Evolutionary conservation across 1,140 invertebrate genomes (phyloP).

Genomic region (Pseudomyrmex gracilis): DNA sequence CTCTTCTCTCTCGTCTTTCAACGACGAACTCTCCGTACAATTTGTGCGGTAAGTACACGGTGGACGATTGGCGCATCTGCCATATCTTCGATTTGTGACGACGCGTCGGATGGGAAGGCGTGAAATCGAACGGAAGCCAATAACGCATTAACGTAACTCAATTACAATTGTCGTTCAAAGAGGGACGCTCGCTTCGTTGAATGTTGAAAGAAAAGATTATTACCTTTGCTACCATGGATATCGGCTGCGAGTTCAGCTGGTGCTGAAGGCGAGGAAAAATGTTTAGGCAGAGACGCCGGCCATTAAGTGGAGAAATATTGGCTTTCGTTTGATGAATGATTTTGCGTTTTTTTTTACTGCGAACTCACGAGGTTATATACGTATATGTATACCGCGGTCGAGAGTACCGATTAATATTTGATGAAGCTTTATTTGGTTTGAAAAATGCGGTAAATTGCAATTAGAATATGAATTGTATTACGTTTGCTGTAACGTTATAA

Average conservation of each 20-base stretch:
- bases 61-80: constrained; percentile 69
- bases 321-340: constrained; percentile 44
- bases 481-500: background rate
- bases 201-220: constrained; percentile 52
- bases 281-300: constrained; percentile 40
- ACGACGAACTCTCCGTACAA: constrained; percentile 52
- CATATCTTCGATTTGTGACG: constrained; percentile 41
- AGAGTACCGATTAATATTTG: constrained; percentile 31
- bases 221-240: constrained; percentile 2
- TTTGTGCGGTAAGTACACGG: constrained; percentile 69
- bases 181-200: constrained; percentile 1
- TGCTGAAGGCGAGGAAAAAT: constrained; percentile 5
- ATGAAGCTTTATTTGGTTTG: background rate
- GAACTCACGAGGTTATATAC: background rate
- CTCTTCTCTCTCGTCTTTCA: constrained; percentile 17
- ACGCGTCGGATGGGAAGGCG: constrained; percentile 52
- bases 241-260: background rate
- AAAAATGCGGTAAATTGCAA: background rate
- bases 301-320: constrained; percentile 42
- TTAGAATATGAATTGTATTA: constrained; percentile 22
- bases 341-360: constrained; percentile 27
- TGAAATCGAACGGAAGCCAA: constrained; percentile 69
- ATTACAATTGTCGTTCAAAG: background rate
- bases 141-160: constrained; percentile 27
- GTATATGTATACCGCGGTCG: background rate